Percentiles rank a stretch among this genome's conserved stretches.
phyloP scores from a whole-genome alignment of 2,113 vertebrate genomes.

The Shinisaurus crocodilurus region DNA sequence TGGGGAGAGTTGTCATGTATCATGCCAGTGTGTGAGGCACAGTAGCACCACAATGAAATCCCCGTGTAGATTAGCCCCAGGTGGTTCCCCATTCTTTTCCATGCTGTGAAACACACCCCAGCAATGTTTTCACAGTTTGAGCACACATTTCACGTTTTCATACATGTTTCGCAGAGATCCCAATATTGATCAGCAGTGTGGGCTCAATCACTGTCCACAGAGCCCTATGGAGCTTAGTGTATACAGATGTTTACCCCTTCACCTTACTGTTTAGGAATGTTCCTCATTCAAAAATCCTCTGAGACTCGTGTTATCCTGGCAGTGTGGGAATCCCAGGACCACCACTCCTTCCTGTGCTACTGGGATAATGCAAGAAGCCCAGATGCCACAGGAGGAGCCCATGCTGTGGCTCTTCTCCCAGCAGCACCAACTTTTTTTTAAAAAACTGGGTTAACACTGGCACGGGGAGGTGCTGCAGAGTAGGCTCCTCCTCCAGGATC shows the following conservation, averaged over 20 bases:
- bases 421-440: neutral
- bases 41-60: too few species aligned
- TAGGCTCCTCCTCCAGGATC: neutral
- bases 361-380: neutral
- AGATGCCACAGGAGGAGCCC: neutral
- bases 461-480: neutral
- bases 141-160: neutral
- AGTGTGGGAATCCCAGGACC: neutral
- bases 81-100: too few species aligned
- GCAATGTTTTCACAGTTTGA: too few species aligned
- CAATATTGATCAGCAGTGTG: neutral
- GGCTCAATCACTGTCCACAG: too few species aligned
- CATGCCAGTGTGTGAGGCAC: too few species aligned
- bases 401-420: neutral
- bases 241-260: neutral
- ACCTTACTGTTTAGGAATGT: too few species aligned
- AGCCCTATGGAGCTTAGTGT: neutral
- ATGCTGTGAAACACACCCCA: too few species aligned
- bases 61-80: too few species aligned
- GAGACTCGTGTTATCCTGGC: neutral
- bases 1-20: too few species aligned
- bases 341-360: neutral
- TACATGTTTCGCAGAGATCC: neutral
- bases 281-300: neutral
- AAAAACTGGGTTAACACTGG: neutral